Evolutionary conservation across 2,888 invertebrate genomes (phyloP), one percentile per base, ranked within the genome.

Genomic region (Carabus problematicus): DNA sequence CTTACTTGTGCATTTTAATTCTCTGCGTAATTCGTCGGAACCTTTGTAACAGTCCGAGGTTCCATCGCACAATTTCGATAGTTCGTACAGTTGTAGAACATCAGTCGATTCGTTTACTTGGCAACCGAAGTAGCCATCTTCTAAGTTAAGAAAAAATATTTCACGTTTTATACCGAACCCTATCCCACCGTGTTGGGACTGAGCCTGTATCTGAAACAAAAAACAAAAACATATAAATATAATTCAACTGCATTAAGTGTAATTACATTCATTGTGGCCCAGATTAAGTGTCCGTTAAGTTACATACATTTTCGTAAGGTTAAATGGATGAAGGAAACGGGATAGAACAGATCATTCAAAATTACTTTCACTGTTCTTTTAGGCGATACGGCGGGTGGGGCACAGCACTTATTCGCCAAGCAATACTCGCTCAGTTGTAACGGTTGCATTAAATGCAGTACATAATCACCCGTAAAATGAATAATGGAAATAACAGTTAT

Each of bases 111-210:
- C 94, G 88, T 97, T 97, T 79, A 96, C 94, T 88, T 97, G 96
- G 86, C 96, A 97, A 80, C 95, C 96, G 85, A 97, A 97, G 85
- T 95, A 96, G 82, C 96, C 96, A 87, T 96, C 95, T 87, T 96
- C 96, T 85, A 96, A 88, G 86, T 96, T 96, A 83, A 97, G 89
- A 87, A 96, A 95, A 88, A 97, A 96, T 83, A 95, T 91, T 88
- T 96, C 95, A 84, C 91, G 89, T 87, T 90, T 92, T 85, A 91
- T 90, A 87, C 91, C 91, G 85, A 88, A 88, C 79, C 91, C 90
- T 86, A 91, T 89, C 87, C 91, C 90, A 83, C 89, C 89, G 82
- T 88, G 88, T 55, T 61, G 69, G 85, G 88, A 89, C 87, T 92
- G 90, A 87, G 89, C 88, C 88, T 87, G 83, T 84, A 87, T 87